phyloP scores from a whole-genome alignment of 2,888 invertebrate genomes.

The Venustoraphidia nigricollis region DNA sequence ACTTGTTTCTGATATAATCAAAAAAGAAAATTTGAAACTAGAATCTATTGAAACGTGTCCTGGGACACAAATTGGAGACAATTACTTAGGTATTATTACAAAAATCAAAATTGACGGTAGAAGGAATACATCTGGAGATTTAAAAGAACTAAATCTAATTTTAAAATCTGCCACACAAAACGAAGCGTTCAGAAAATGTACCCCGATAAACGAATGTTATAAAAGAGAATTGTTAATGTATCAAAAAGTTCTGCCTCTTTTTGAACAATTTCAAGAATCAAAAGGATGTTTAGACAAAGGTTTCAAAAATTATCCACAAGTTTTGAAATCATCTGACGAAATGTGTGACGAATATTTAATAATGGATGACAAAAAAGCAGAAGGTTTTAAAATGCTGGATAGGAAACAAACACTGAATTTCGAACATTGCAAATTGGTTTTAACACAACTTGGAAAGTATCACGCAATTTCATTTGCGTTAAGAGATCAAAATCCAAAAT shows the following conservation, averaged over 20 bases:
- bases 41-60: conserved; percentile 8
- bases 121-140: conserved; percentile 7
- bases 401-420: no score
- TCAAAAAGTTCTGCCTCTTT: conserved; percentile 7
- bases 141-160: conserved; percentile 1
- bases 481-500: no score
- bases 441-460: no score
- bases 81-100: conserved; percentile 17
- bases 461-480: no score
- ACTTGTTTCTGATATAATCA: background rate
- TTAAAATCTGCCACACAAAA: conserved; percentile 1
- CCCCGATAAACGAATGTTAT: background rate
- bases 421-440: no score
- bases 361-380: no score
- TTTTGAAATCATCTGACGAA: no score
- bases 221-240: conserved; percentile 4
- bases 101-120: conserved; percentile 10
- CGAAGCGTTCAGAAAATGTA: background rate
- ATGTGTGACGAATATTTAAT: no score
- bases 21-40: background rate
- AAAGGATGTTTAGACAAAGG: conserved; percentile 1
- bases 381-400: no score
- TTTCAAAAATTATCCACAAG: background rate
- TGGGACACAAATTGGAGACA: conserved; percentile 17
- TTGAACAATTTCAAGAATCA: conserved; percentile 6